These are phyloP conservation scores for Drosophila testacea DNA, from an alignment of 2,888 invertebrate genomes.

Conservation along the genomic window DNA sequence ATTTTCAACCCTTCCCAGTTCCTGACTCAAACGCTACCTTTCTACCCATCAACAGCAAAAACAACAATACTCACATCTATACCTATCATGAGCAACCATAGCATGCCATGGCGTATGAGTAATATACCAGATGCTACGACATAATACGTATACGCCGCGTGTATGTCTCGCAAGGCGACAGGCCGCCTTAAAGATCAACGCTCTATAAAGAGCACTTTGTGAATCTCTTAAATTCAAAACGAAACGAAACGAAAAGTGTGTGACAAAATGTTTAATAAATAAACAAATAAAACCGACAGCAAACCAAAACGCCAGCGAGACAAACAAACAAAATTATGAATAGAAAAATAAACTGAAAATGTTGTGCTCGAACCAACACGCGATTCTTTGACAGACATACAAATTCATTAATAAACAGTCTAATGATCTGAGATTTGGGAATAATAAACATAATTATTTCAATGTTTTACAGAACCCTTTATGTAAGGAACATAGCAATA, in stretches of 20 bases:
- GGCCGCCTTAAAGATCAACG: conserved; percentile 51
- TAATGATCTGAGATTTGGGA: neutral
- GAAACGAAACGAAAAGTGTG: conserved; percentile 60
- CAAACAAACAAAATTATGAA: conserved; percentile 72
- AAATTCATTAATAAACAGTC: conserved; percentile 13
- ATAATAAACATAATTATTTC: conserved; percentile 11
- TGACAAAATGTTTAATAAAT: conserved; percentile 70
- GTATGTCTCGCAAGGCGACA: conserved; percentile 23
- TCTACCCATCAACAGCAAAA: neutral
- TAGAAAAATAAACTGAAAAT: conserved; percentile 42
- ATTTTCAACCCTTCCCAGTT: neutral
- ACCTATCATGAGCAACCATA: conserved; percentile 17
- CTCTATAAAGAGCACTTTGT: conserved; percentile 49
- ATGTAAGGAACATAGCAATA: conserved; percentile 46
- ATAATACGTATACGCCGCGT: conserved; percentile 69
- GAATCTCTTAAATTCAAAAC: conserved; percentile 50
- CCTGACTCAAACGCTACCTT: conserved; percentile 1
- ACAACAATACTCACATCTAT: conserved; percentile 8
- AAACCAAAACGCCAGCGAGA: conserved; percentile 42
- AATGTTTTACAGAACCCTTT: conserved; percentile 52
- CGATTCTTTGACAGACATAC: conserved; percentile 2
- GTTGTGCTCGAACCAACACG: conserved; percentile 20
- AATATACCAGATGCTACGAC: conserved; percentile 63
- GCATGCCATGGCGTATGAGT: conserved; percentile 71
- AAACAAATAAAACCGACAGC: conserved; percentile 66